Evolutionary conservation across 2,797 vertebrate species (phyloP), one percentile per base, ranked within the genome.

Genomic region (Margarornis squamiger): DNA sequence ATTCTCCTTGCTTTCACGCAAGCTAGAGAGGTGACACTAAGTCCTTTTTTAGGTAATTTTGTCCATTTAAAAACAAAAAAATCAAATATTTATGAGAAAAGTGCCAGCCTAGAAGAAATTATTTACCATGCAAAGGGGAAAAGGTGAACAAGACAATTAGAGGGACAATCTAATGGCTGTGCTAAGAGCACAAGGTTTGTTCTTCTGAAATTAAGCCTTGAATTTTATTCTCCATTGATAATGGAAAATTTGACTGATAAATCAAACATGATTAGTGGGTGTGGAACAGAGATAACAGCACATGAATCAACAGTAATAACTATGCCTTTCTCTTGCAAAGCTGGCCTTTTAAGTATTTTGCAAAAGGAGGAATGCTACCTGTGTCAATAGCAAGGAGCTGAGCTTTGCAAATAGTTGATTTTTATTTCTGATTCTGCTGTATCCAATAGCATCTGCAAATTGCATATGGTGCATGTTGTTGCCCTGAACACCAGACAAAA

Each of bases 211-310:
- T 93, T 74, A 92, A 88, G 71, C 41, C 29, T 87, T 89, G 79
- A 90, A 77, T 95, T 87, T 95, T 95, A 63, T 74, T 85, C 67
- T 77, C 41, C 54, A 71, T 92, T 90, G 80, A 92, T 89, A 93
- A 93, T 91, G 49, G 49, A 95, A 86, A 96, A 89, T 79, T 77
- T 43, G 36, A 57, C 36, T 71, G 83, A 84, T 85, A 94, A 93
- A 91, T 88, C 86, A 93, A 90, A 68, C 70, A 85, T 71, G 41
- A 92, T 85, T 76, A 85, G 51, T 76, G 57, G 32, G 57, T 65
- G 74, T 92, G 71, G 71, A 95, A 74, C 46, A 80, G 71, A 94
- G 65, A 77, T 74, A 88, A 93, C 73, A 62, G 67, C 65, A 85
- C 18, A 75, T 86, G 67, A 92, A 82, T 76, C 85, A 90, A 59